Base-by-base conservation (phyloP, 2,113 vertebrate species). In the Mesoclemmys tuberculata region DNA sequence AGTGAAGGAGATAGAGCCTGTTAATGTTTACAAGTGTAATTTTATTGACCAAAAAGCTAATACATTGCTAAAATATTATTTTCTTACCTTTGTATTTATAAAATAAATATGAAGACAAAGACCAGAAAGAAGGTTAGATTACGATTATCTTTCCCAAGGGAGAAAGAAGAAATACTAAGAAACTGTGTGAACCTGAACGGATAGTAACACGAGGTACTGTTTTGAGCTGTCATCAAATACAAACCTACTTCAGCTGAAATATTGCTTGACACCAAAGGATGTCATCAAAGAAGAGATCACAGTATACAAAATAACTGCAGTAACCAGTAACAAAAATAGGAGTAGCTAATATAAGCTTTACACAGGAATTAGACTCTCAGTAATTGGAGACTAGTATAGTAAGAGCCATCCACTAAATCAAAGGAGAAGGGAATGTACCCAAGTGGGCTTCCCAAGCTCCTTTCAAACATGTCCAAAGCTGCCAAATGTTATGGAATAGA, bases 401-500 rank as follows among this genome's bases (percentile, higher is more conserved):
- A 9, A 71, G 35, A 93, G 89, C 83, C 27, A 51, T 1, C 31
- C 5, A 2, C 27, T 88, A 94, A 74, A 38, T 55, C 12, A 90
- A 80, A 92, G 1, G 21, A 94, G 52, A 18, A n/a, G 26, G 26
- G 16, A 14, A 22, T 5, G 48, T 90, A 18, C 27, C 0, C 52
- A 92, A 22, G 6, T 58, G 61, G 38, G 13, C 51, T 92, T 89
- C 52, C 74, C 31, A 38, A 80, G 41, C 14, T 58, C 19, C 0
- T 0, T 14, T 27, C n/a, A 88, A 86, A 86, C 64, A 35, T 56
- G 54, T 83, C 54, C 78, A 29, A 2, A 96, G 89, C n/a, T 91
- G 89, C 89, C 94, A 88, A 95, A 96, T 92, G 95, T 89, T 94
- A 64, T 81, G 56, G n/a, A 93, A 31, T 51, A 88, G 56, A 95